phyloP scores from a whole-genome alignment of 2,888 invertebrate species.

The Drosophila mettleri region DNA sequence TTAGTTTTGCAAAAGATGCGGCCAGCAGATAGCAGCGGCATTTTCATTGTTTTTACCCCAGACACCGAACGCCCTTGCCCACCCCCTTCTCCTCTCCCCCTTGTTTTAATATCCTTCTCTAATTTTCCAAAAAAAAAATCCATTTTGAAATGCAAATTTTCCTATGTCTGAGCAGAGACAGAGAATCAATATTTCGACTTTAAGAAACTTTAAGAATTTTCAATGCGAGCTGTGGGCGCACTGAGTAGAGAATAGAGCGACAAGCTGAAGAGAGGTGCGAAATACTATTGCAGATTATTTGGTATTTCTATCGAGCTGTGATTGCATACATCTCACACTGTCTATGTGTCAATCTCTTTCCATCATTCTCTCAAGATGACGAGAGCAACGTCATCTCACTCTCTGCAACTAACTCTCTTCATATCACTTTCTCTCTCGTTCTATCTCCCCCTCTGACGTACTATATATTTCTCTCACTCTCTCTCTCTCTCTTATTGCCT shows the following conservation, averaged over 20 bases:
- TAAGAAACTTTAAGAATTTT: background rate
- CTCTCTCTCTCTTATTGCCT: background rate
- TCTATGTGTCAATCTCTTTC: background rate
- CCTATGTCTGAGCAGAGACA: background rate
- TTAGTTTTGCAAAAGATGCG: constrained; percentile 52
- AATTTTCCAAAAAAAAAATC: constrained; percentile 37
- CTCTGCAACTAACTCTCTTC: background rate
- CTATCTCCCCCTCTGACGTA: no score
- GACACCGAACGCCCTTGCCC: background rate
- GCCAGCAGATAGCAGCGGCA: constrained; percentile 34
- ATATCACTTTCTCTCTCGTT: background rate
- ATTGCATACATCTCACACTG: background rate
- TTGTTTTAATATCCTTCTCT: constrained; percentile 49
- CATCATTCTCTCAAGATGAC: no score
- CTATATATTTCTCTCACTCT: background rate
- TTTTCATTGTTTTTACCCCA: constrained; percentile 38
- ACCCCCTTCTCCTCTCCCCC: background rate
- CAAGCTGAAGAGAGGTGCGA: background rate
- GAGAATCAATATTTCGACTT: constrained; percentile 29
- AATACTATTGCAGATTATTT: background rate
- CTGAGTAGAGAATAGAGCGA: background rate
- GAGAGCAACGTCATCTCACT: background rate
- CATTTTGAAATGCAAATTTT: constrained; percentile 56
- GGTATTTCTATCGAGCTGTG: background rate
- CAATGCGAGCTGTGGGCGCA: no score